phyloP scores from a whole-genome alignment of 2,797 vertebrate species.

The Sebastes umbrosus region DNA sequence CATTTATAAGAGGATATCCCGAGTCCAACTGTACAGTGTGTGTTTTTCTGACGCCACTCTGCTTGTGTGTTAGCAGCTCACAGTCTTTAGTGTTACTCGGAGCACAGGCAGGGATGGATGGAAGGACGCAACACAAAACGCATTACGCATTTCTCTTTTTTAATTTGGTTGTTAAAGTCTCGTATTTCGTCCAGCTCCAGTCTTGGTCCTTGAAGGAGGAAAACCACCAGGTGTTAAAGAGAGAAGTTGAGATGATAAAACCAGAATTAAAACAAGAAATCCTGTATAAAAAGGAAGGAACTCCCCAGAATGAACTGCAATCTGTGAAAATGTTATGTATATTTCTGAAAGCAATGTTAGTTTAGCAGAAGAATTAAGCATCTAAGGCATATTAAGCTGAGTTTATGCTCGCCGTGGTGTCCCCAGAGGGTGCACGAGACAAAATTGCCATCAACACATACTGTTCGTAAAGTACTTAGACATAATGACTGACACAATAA shows the following conservation, averaged over 20 bases:
- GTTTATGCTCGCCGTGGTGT: too few relatives aligned
- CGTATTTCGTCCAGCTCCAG: conserved; percentile 84
- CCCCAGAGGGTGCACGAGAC: accelerated
- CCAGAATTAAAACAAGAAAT: neutral
- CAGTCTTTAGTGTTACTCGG: conserved; percentile 74
- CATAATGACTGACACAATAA: too few relatives aligned
- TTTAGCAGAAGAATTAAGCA: too few relatives aligned
- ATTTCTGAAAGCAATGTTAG: neutral
- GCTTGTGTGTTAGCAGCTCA: conserved; percentile 33
- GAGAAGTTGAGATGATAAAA: neutral
- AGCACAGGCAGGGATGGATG: conserved; percentile 33
- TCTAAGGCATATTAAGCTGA: too few relatives aligned
- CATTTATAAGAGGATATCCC: conserved; percentile 1
- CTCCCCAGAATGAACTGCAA: too few relatives aligned
- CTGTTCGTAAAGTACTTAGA: too few relatives aligned
- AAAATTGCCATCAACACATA: too few relatives aligned
- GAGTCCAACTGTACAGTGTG: conserved; percentile 46
- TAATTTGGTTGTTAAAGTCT: conserved; percentile 73
- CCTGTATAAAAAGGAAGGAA: neutral
- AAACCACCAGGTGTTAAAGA: conserved; percentile 15
- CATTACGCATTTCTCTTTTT: conserved; percentile 74
- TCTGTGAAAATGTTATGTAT: neutral
- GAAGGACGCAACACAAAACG: neutral
- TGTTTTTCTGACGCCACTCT: neutral
- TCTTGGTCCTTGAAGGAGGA: conserved; percentile 75